phyloP scores from a whole-genome alignment of 2,113 vertebrate species.

The Carassius auratus region DNA sequence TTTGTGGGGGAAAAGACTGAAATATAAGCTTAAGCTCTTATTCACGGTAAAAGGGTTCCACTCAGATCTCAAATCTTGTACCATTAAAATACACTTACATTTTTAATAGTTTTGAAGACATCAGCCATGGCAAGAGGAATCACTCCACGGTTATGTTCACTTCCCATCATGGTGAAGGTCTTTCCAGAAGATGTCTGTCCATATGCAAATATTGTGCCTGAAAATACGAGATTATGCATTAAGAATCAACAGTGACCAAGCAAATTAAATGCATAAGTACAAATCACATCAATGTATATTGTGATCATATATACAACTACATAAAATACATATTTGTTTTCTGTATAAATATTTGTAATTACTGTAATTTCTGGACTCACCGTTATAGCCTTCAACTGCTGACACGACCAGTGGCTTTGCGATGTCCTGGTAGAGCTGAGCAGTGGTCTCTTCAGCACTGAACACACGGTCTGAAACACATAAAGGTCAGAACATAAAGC shows the following conservation, averaged over 20 bases:
- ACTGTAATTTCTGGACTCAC: slow-evolving; percentile 66
- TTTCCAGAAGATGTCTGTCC: slow-evolving; percentile 97
- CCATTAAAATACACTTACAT: slow-evolving; percentile 71
- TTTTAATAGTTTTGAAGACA: slow-evolving; percentile 88
- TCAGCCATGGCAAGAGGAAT: slow-evolving; percentile 90
- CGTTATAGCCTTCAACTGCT: slow-evolving; percentile 91
- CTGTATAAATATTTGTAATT: not conserved
- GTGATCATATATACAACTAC: no score
- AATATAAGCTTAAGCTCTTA: not conserved
- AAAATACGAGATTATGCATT: not conserved
- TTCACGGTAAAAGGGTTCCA: not conserved
- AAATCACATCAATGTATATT: not conserved
- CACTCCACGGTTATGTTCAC: slow-evolving; percentile 77
- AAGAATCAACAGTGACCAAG: not conserved
- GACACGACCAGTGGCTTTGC: slow-evolving; percentile 92
- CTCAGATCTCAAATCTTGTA: not conserved
- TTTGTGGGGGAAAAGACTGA: not conserved
- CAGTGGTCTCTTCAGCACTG: slow-evolving; percentile 81
- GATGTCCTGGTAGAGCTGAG: slow-evolving; percentile 85
- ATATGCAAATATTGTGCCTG: slow-evolving; percentile 97
- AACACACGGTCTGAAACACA: slow-evolving; percentile 85
- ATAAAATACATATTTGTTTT: no score
- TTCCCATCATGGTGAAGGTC: slow-evolving; percentile 97
- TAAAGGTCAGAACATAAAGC: not conserved
- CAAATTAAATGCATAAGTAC: not conserved